These are phyloP conservation scores for Cnemophilus loriae DNA, from an alignment of 2,113 vertebrate genomes.

Conservation along the genomic window DNA sequence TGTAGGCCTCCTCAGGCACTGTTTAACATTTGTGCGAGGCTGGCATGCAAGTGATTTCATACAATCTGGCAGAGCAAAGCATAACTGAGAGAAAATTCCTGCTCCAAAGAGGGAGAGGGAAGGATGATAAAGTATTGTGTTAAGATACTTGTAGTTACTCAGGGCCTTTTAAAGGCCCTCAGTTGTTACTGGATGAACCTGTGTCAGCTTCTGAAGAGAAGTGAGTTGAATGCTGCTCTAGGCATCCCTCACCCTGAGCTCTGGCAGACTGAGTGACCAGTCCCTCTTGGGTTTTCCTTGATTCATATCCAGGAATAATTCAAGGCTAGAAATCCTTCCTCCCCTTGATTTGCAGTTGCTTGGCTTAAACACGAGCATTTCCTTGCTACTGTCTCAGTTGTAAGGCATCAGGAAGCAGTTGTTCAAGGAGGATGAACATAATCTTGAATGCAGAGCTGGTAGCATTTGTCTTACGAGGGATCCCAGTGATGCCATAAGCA, in stretches of 20 bases:
- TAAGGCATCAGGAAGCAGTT: neutral
- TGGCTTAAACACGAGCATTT: neutral
- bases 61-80: constrained; percentile 4
- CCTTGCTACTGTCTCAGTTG: neutral
- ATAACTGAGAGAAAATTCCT: neutral
- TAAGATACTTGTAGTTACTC: neutral
- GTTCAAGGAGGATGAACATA: neutral
- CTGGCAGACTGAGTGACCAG: neutral
- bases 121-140: neutral
- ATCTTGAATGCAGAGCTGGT: neutral
- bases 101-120: neutral
- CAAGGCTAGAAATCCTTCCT: neutral
- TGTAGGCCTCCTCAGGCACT: neutral
- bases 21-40: neutral
- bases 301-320: neutral
- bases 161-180: neutral
- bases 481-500: neutral
- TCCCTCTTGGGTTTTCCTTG: neutral
- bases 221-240: neutral
- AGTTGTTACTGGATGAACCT: neutral
- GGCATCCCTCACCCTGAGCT: neutral
- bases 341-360: neutral
- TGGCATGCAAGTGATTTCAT: neutral
- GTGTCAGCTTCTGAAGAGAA: neutral
- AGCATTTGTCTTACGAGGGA: neutral